Base-by-base conservation (phyloP, 2,797 vertebrate species). In the Smutsia temminckii region DNA sequence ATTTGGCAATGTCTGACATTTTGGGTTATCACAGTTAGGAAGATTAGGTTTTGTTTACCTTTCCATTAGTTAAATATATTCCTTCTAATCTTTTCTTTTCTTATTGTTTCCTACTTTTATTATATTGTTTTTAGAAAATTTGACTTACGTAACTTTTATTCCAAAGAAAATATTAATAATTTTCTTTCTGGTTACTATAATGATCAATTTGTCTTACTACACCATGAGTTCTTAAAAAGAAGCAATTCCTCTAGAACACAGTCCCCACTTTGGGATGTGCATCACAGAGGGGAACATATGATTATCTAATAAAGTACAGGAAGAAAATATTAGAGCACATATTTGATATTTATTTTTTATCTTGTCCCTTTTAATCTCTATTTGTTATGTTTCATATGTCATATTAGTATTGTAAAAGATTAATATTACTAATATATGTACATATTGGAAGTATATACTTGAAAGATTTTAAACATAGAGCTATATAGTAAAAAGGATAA, bases 61-160 rank as follows among this genome's bases (percentile, higher is more conserved):
- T 93, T 80, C 29, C 55, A 85, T 64, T 87, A 90, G 89, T 66
- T 71, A 93, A 86, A 75, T 92, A 83, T 72, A 85, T 89, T 71
- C 13, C 25, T 51, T 77, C 71, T 64, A 42, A 66, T 42, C 23
- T 87, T 46, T 80, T n/a, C 34, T 79, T 92, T 83, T 66, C 81
- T 84, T 84, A 57, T 21, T 66, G 5, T 72, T 95, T 94, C 53
- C 66, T 75, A 37, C 18, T 72, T 93, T 89, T 84, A 69, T 80
- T 75, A 55, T 83, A 37, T n/a, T 42, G 4, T 84, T 25, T 29
- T 84, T 77, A 92, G 69, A 95, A 34, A 92, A 92, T 87, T 71
- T 84, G 29, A 80, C 53, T 74, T 57, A 57, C 11, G 6, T 51
- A 85, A 57, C 32, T 93, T 86, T 80, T 37, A 91, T 74, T 96